These are phyloP conservation scores for Platycheirus rosarum DNA, from an alignment of 2,888 invertebrate genomes.

Conservation along the genomic window DNA sequence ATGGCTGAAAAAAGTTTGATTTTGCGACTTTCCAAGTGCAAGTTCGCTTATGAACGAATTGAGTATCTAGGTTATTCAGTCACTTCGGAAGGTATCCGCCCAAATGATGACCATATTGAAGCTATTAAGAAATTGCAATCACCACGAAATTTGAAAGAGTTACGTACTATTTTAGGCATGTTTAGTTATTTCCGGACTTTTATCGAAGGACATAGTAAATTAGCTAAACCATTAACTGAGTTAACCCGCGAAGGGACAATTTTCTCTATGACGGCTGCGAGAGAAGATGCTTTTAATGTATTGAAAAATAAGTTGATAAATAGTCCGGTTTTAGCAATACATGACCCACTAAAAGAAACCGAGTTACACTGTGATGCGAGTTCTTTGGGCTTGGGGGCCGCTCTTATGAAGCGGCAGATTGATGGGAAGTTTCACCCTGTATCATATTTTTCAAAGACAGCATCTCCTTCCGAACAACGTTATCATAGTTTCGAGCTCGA, in stretches of 20 bases:
- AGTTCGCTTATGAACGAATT: slow-evolving; percentile 59
- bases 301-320: slow-evolving; percentile 1
- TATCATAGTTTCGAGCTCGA: slow-evolving; percentile 26
- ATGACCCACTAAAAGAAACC: background rate
- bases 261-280: background rate
- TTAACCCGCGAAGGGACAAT: background rate
- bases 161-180: slow-evolving; percentile 2
- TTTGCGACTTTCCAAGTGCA: slow-evolving; percentile 54
- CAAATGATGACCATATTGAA: background rate
- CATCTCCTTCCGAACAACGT: background rate
- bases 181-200: background rate
- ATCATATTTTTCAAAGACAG: slow-evolving; percentile 12
- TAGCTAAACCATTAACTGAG: background rate
- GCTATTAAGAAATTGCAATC: background rate
- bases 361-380: background rate
- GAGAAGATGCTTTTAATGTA: background rate
- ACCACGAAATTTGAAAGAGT: background rate
- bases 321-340: background rate
- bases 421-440: slow-evolving; percentile 1
- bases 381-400: slow-evolving; percentile 1
- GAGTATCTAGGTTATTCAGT: slow-evolving; percentile 71
- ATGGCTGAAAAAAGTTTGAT: slow-evolving; percentile 55
- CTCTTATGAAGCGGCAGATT: background rate
- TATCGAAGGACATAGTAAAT: background rate
- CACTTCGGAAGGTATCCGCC: slow-evolving; percentile 52